Evolutionary conservation across 2,797 vertebrate genomes (phyloP), one percentile per base, ranked within the genome.

Genomic region (Pseudochaenichthys georgianus): DNA sequence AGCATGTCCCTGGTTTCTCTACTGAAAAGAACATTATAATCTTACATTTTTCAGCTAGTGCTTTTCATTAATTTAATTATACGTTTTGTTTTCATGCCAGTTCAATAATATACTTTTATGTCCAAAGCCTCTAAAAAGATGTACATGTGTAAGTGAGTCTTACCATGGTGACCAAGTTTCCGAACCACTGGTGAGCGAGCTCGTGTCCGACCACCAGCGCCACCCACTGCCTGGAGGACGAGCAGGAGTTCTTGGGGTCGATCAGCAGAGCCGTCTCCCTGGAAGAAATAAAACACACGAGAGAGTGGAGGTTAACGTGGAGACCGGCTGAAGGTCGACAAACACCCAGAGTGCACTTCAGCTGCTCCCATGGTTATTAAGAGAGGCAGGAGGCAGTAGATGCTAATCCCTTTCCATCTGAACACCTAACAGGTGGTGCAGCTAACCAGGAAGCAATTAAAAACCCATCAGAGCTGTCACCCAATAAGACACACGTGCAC

Each of bases 111-210:
- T 28, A 28, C 28, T 28, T 23, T 23, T 1, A 5, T 54, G 38
- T n/a, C 60, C 13, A 47, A 41, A 57, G 42, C 46, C 5, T 3
- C 43, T 62, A 31, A 34, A 11, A 45, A 34, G 15, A 12, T 19
- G 13, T 48, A 3, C 17, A 10, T 13, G 8, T 42, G 13, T 28
- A 38, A 38, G 34, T 38, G 6, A 9, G 34, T 38, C 16, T 41
- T 97, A 99, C 98, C 98, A 99, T 99, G 84, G 98, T 99, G 92
- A 99, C 98, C 82, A 99, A 94, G 94, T 99, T 99, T 81, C 98
- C 98, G 73, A 99, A 99, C 98, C 98, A 99, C 95, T 99, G 98
- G 92, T 99, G 98, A 69, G 98, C 98, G 69, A 99, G 96, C 73
- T 99, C 98, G 55, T 99, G 98, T 68, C 98, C 98, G 51, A 99